Evolutionary conservation across 2,888 invertebrate genomes (phyloP).

Genomic region (Eupsilia transversa): DNA sequence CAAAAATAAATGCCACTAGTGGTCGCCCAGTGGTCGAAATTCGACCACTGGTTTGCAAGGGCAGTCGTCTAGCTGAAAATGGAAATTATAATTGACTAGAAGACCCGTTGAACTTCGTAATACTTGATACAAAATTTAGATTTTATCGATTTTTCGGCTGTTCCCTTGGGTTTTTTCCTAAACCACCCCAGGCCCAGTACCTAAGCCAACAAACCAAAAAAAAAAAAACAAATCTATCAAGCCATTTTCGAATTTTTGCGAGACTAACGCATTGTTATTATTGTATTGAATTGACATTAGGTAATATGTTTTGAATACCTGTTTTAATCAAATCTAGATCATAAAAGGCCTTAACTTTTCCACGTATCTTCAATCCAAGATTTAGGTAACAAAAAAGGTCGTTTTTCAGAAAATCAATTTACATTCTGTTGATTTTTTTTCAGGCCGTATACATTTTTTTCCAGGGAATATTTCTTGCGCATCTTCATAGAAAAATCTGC

Average conservation of each 20-base stretch:
- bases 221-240: too few relatives aligned
- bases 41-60: constrained; percentile 63
- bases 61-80: constrained; percentile 30
- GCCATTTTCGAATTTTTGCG: too few relatives aligned
- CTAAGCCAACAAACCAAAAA: too few relatives aligned
- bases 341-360: not conserved
- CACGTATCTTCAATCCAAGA: not conserved
- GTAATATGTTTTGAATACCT: too few relatives aligned
- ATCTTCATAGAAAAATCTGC: not conserved
- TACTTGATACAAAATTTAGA: too few relatives aligned
- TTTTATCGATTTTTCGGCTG: too few relatives aligned
- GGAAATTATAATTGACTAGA: constrained; percentile 2
- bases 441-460: not conserved
- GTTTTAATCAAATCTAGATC: not conserved
- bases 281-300: not conserved
- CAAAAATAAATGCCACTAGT: too few relatives aligned
- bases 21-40: too few relatives aligned
- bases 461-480: not conserved
- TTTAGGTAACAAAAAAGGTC: not conserved
- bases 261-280: too few relatives aligned
- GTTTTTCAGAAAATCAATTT: not conserved
- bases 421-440: not conserved
- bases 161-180: too few relatives aligned
- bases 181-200: too few relatives aligned
- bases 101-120: too few relatives aligned